Percentiles rank a stretch among this genome's conserved stretches.
Evolutionary conservation across 2,113 vertebrate genomes (phyloP).

Genomic region (Etia nguti): DNA sequence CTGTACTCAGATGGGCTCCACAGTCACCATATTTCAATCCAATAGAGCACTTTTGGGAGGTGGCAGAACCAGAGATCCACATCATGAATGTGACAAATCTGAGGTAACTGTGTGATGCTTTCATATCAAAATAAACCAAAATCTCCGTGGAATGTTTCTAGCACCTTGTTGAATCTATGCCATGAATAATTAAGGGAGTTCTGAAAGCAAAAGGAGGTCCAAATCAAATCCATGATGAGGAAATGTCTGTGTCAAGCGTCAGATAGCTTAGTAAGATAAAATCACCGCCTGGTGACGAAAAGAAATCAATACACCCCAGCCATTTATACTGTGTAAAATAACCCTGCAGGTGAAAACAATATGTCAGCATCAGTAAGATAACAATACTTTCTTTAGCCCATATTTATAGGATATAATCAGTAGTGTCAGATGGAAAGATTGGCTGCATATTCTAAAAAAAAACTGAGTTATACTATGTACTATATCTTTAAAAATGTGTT

Average conservation of each 20-base stretch:
- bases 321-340: not conserved
- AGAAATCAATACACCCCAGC: not conserved
- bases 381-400: not conserved
- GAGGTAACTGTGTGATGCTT: not conserved
- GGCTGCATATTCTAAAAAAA: not conserved
- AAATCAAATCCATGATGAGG: not conserved
- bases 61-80: not conserved
- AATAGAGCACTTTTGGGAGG: not conserved
- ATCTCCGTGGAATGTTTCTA: not conserved
- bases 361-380: not conserved
- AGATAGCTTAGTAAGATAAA: not conserved
- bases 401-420: not conserved
- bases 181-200: not conserved
- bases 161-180: not conserved
- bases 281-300: not conserved
- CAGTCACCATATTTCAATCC: not conserved
- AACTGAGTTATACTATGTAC: not conserved
- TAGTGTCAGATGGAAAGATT: not conserved
- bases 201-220: not conserved
- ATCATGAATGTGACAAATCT: not conserved
- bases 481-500: not conserved
- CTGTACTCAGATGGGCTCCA: not conserved
- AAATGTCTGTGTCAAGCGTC: not conserved
- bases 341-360: fast-evolving
- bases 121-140: not conserved